Conservation (phyloP, 2,797 vertebrate species). For the Phyllotis vaccarum region DNA sequence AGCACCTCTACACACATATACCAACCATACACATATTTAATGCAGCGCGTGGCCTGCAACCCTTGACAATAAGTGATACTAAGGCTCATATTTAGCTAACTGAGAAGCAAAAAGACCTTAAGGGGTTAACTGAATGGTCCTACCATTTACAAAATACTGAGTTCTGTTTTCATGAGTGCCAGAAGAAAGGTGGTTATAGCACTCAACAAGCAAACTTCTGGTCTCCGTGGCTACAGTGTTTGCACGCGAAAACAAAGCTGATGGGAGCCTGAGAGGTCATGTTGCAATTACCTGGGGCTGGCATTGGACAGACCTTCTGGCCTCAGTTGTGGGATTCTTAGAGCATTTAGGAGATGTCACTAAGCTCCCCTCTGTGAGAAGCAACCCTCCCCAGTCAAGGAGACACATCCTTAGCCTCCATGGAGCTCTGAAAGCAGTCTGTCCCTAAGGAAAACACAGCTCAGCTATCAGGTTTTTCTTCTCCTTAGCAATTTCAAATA, state of each 20-base stretch:
- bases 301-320: conserved; percentile 35
- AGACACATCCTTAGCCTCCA: neutral
- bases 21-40: neutral
- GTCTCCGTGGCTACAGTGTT: conserved; percentile 72
- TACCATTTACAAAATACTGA: conserved; percentile 1
- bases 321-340: conserved; percentile 52
- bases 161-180: conserved; percentile 8
- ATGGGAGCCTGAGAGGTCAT: conserved; percentile 1
- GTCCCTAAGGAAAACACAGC: conserved; percentile 29
- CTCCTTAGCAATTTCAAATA: conserved; percentile 71
- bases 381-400: neutral
- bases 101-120: neutral
- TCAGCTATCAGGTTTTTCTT: conserved; percentile 11
- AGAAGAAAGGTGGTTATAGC: conserved; percentile 57
- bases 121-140: conserved; percentile 5
- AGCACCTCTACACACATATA: neutral
- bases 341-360: conserved; percentile 27
- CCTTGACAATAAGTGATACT: neutral
- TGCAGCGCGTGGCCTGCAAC: neutral
- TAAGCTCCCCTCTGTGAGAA: neutral
- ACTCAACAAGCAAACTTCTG: conserved; percentile 21
- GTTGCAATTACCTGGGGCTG: conserved; percentile 37
- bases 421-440: neutral
- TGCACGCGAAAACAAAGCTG: conserved; percentile 63
- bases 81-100: neutral